Percentiles rank a stretch among this genome's conserved stretches.
Evolutionary conservation across 2,113 vertebrate species (phyloP).

Genomic region (Corythornis cristatus): DNA sequence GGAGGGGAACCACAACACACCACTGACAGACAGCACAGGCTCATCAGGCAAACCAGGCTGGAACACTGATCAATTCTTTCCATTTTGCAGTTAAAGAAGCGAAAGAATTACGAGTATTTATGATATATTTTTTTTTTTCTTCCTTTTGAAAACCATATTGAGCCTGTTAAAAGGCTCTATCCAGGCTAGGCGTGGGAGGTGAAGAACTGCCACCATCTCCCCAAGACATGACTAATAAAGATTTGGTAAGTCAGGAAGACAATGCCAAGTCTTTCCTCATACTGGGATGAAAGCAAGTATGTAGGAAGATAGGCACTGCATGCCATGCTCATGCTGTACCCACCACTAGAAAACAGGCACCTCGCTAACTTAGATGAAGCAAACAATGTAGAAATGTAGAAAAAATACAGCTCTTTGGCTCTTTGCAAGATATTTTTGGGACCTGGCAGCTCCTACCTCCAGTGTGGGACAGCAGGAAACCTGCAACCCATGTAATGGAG

Average conservation of each 20-base stretch:
- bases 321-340: background rate
- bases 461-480: background rate
- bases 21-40: background rate
- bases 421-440: background rate
- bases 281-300: constrained; percentile 32
- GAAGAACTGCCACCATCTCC: constrained; percentile 63
- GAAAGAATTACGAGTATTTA: background rate
- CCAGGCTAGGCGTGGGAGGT: constrained; percentile 46
- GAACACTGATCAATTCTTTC: constrained; percentile 31
- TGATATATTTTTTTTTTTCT: background rate
- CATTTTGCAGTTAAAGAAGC: constrained; percentile 9
- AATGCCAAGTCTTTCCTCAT: constrained; percentile 61
- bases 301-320: constrained; percentile 22
- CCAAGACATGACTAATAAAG: constrained; percentile 62
- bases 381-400: background rate
- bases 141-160: background rate
- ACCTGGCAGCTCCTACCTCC: background rate
- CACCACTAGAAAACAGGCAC: background rate
- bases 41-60: background rate
- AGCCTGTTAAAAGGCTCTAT: constrained; percentile 32
- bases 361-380: background rate
- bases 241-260: constrained; percentile 64
- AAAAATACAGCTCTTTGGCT: background rate
- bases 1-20: constrained; percentile 32
- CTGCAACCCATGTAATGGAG: accelerated